Evolutionary conservation across 2,888 invertebrate genomes (phyloP), one percentile per base, ranked within the genome.

Genomic region (Ditula angustiorana): DNA sequence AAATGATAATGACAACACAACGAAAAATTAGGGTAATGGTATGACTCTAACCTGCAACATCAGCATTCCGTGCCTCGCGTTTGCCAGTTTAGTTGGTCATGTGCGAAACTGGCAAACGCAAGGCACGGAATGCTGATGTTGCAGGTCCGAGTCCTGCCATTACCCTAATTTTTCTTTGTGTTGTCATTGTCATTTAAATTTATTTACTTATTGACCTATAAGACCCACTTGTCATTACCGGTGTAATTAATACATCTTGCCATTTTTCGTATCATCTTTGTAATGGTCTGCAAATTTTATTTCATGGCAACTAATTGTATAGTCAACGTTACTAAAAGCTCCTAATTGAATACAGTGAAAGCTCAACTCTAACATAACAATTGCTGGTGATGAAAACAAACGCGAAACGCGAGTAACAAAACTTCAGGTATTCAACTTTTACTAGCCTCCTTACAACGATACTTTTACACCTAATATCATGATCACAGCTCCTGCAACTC

Each of bases 341-440:
- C 30, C 19, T 50, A 50, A 50, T 50, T 28, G 50, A 50, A 28
- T 50, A 50, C 19, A 28, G 50, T 50, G 50, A 50, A 50, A 50
- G 50, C 30, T 30, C 50, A 50, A 11, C 2, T 16, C 16, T 7
- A 41, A 10, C 49, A 49, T 8, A 50, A 50, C 30, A 50, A 50
- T 50, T 50, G 30, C 30, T 26, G 16, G 49, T 8, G 49, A 49
- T 19, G 28, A 49, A 49, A 49, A 49, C 49, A 49, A 49, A 28
- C 50, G 41, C 61, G 53, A 46, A 61, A 52, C 30, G 13, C 28
- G 30, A 55, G 44, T 30, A 61, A 30, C 21, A 30, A 30, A 59
- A 35, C 26, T 37, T 59, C 37, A 59, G 24, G 13, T n/a, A 30
- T 35, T 49, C 23, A 11, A 44, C 37, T 61, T 41, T 52, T 52